A percentile compares a stretch with the other conserved stretches of the same genome.
Evolutionary conservation across 1,140 invertebrate genomes (phyloP).

Genomic region (Drosophila sucinea): DNA sequence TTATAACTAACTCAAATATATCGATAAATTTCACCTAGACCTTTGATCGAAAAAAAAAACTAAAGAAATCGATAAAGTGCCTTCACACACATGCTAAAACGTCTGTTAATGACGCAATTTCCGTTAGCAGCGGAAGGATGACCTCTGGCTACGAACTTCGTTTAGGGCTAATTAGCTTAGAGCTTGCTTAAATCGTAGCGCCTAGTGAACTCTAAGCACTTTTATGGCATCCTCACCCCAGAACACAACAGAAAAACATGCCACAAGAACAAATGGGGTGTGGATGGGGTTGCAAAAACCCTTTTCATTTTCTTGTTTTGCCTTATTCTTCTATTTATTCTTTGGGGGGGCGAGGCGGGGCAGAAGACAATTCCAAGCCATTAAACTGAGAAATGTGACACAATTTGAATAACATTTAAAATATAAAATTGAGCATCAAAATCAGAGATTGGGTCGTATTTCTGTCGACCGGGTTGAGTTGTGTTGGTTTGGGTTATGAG

Average conservation of each 20-base stretch:
- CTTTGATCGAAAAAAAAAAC: too few relatives aligned
- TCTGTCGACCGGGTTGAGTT: not conserved
- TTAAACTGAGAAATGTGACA: constrained; percentile 81
- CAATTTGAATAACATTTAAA: constrained; percentile 82
- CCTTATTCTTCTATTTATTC: not conserved
- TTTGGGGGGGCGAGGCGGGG: too few relatives aligned
- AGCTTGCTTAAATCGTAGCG: constrained; percentile 42
- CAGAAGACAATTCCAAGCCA: constrained; percentile 69
- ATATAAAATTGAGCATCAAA: constrained; percentile 78
- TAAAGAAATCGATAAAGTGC: too few relatives aligned
- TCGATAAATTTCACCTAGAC: too few relatives aligned
- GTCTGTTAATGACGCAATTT: constrained; percentile 61
- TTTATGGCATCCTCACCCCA: constrained; percentile 38
- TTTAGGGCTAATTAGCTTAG: constrained; percentile 51
- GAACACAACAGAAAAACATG: constrained; percentile 19
- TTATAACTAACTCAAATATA: too few relatives aligned
- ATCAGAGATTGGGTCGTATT: constrained; percentile 34
- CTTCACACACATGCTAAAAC: constrained; percentile 33
- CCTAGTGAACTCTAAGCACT: constrained; percentile 37
- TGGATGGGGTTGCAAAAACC: constrained; percentile 17
- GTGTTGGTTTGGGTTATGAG: not conserved
- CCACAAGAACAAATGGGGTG: constrained; percentile 26
- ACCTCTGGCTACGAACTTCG: constrained; percentile 47
- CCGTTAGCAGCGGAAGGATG: constrained; percentile 32
- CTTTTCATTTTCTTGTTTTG: constrained; percentile 16